Base-by-base conservation (phyloP, 1,140 invertebrate species). In the Periplaneta americana region DNA sequence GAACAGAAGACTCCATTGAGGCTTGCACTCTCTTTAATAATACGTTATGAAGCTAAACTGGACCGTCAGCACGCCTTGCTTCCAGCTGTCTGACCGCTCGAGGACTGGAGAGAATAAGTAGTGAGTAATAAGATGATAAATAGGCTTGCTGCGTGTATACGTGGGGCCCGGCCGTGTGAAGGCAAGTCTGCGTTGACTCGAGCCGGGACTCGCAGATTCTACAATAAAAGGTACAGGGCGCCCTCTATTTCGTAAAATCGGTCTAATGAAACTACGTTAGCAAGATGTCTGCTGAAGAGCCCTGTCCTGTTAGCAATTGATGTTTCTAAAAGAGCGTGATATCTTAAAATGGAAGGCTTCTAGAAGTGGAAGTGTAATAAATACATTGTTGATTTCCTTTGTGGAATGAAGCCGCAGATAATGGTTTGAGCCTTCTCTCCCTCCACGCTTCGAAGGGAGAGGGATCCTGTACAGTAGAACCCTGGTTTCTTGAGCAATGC, bases 281-380 rank as follows among this genome's bases (percentile, higher is more conserved):
- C 39, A 6, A 18, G n/a, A 48, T 48, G 39, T 15, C 10, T 66
- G 22, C n/a, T n/a, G 48, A 11, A 11, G n/a, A n/a, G 48, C 22
- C 48, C 48, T 66, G 22, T 22, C 76, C 76, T 36, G 35, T 36
- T 31, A n/a, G 35, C 35, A 78, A 36, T 78, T 37, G 17, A 34
- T 37, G 17, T 80, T 39, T 80, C 79, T 80, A 80, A 80, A 32
- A 80, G 10, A 79, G 37, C 36, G 48, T 74, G 79, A 80, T 74
- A 80, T 80, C 28, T 80, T 74, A 80, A 34, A 66, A 66, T 80
- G 79, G 79, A 80, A 80, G 79, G 79, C 79, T 80, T 66, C 66
- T 80, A 66, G 33, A 80, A 80, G 75, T 77, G 79, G 48, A 80
- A 80, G 79, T 80, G 79, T 57, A 80, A 80, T 57, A 80, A 80